These are phyloP conservation scores for Synergus itoensis DNA, from an alignment of 2,888 invertebrate genomes.

Conservation along the genomic window DNA sequence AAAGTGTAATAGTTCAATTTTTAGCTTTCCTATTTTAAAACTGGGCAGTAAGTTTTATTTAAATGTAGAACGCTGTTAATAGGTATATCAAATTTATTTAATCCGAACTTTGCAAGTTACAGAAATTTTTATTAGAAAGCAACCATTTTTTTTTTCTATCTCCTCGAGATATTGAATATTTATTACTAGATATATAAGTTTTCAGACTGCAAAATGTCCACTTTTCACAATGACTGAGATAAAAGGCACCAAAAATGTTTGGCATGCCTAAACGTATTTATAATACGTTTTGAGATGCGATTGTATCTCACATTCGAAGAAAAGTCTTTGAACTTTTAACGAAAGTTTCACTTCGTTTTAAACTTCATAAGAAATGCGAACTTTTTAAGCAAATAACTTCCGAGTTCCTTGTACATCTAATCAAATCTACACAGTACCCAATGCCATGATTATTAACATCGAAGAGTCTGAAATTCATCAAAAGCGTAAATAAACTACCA, in stretches of 20 bases:
- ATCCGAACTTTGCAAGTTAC: constrained; percentile 21
- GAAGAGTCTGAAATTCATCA: constrained; percentile 1
- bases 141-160: neutral
- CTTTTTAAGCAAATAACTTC: constrained; percentile 16
- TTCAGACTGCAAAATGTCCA: neutral
- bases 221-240: neutral
- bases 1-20: neutral
- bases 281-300: constrained; percentile 10
- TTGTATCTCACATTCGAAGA: neutral
- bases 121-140: constrained; percentile 8
- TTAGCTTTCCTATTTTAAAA: neutral
- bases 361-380: neutral
- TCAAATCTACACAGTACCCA: constrained; percentile 19
- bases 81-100: constrained; percentile 30
- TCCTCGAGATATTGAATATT: neutral
- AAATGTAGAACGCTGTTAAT: neutral
- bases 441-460: constrained; percentile 11
- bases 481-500: constrained; percentile 8
- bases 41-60: neutral
- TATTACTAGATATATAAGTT: neutral
- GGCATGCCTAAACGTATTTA: constrained; percentile 10
- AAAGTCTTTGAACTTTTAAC: neutral
- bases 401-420: constrained; percentile 27
- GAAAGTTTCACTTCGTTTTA: neutral
- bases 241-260: constrained; percentile 26